A percentile compares a stretch with the other conserved stretches of the same genome.
These are phyloP conservation scores for Polypedilum pembai DNA, from an alignment of 1,140 invertebrate species.

Conservation along the genomic window DNA sequence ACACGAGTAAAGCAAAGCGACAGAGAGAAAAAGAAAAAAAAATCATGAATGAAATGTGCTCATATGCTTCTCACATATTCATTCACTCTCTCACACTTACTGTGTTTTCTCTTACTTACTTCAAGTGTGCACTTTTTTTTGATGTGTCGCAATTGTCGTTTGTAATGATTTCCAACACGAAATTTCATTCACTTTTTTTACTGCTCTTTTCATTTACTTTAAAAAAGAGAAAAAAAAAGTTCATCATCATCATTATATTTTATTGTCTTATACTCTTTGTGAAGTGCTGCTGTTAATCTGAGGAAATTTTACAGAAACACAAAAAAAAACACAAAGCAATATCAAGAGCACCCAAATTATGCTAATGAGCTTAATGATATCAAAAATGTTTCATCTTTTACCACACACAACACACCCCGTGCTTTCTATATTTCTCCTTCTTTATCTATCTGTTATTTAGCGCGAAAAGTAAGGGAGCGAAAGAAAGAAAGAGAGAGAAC, in stretches of 20 bases:
- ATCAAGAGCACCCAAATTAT: background rate
- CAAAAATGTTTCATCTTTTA: slow-evolving; percentile 18
- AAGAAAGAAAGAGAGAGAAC: too few species aligned
- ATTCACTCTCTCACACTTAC: background rate
- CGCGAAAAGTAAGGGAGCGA: too few species aligned
- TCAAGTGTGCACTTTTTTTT: slow-evolving; percentile 2
- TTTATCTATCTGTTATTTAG: too few species aligned
- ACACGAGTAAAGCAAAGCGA: background rate
- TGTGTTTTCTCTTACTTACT: background rate
- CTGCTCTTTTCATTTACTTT: background rate
- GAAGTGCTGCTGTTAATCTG: background rate
- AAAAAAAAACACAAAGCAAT: background rate
- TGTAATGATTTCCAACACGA: slow-evolving; percentile 5
- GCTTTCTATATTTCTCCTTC: too few species aligned
- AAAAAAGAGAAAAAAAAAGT: background rate
- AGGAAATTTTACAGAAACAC: background rate
- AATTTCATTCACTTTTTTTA: background rate
- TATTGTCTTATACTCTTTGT: background rate
- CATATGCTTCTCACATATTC: background rate
- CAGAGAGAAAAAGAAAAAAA: background rate
- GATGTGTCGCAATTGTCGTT: background rate
- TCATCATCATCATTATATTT: background rate
- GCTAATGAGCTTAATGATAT: slow-evolving; percentile 21
- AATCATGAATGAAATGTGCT: slow-evolving; percentile 18
- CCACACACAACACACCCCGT: background rate